Base-by-base conservation (phyloP, 1,140 invertebrate genomes). In the Leptinotarsa defecta region DNA sequence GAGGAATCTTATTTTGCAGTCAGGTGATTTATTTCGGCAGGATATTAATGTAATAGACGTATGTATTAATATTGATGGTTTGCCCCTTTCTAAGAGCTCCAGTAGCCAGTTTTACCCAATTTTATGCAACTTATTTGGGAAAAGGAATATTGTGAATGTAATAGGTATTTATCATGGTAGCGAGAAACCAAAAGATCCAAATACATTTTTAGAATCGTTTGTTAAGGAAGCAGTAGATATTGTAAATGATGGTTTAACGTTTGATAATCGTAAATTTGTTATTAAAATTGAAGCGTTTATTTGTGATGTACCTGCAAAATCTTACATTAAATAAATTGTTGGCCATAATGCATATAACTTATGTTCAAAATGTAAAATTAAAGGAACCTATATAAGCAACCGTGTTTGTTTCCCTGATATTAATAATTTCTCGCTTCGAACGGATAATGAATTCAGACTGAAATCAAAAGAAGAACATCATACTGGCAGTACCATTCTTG, bases 171-270 rank as follows among this genome's bases (percentile, higher is more conserved):
- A 65, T 49, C 68, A 71, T 71, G 68, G 61, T 19, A 49, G 43
- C 63, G 19, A 64, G 17, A 75, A 75, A 52, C 74, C 74, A 63
- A 64, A 65, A 34, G 62, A 48, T 62, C 15, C 61, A 22, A 63
- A 34, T 71, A 64, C 69, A 71, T 75, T 71, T 72, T 71, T 75
- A 48, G n/a, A 75, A 71, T 15, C 6, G 13, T 75, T 75, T 71
- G 57, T 75, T 19, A 61, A 62, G 20, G 67, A 75, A 13, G 22
- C 34, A 27, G 65, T 48, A n/a, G 15, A 24, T 19, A 27, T 74
- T 57, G 65, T 67, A 5, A 27, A 48, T 22, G 65, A 61, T 72
- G 70, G 70, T 2, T 27, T 63, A 57, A 22, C 13, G 15, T 65
- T n/a, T 27, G 13, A 65, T 27, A 20, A 20, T 27, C 19, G 13